A percentile compares a stretch with the other conserved stretches of the same genome.
Conservation (phyloP, 92 coral and sea anemone species). For the Bergia puertoricense region DNA sequence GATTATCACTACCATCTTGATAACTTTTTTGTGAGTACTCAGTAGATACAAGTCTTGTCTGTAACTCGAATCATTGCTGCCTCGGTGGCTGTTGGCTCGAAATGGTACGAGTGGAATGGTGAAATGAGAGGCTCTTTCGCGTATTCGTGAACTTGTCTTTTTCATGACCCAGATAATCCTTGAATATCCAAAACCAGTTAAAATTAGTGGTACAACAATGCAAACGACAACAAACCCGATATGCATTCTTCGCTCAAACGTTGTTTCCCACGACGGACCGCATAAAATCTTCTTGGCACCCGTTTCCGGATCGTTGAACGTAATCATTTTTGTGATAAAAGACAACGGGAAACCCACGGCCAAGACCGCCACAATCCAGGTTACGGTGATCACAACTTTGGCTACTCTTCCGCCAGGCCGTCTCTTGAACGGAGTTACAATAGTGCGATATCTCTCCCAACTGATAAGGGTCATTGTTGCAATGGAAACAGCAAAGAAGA, state of each 20-base stretch:
- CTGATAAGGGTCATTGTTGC: conserved; percentile 77
- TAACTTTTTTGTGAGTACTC: conserved; percentile 70
- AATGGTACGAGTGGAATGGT: conserved; percentile 28
- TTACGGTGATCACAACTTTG: conserved; percentile 61
- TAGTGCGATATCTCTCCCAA: conserved; percentile 78
- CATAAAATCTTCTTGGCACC: conserved; percentile 54
- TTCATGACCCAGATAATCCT: conserved; percentile 63
- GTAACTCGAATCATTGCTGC: conserved; percentile 48
- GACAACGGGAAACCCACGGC: conserved; percentile 81
- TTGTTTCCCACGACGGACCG: conserved; percentile 64
- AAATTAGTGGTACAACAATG: conserved; percentile 68
- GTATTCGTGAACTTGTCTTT: conserved; percentile 65
- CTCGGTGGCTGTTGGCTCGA: conserved; percentile 16
- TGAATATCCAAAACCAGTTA: conserved; percentile 71
- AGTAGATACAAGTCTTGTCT: conserved; percentile 64
- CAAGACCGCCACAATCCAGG: conserved; percentile 76
- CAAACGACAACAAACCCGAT: conserved; percentile 70
- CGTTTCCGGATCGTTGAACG: conserved; percentile 52
- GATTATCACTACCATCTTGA: conserved; percentile 88
- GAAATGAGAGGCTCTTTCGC: conserved; percentile 35
- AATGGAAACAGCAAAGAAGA: conserved; percentile 84
- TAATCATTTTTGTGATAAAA: conserved; percentile 59
- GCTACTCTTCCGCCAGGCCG: conserved; percentile 58
- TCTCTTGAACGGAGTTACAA: conserved; percentile 73
- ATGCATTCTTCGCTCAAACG: conserved; percentile 66